Base-by-base conservation (phyloP, 2,797 vertebrate genomes). In the Leuciscus waleckii region DNA sequence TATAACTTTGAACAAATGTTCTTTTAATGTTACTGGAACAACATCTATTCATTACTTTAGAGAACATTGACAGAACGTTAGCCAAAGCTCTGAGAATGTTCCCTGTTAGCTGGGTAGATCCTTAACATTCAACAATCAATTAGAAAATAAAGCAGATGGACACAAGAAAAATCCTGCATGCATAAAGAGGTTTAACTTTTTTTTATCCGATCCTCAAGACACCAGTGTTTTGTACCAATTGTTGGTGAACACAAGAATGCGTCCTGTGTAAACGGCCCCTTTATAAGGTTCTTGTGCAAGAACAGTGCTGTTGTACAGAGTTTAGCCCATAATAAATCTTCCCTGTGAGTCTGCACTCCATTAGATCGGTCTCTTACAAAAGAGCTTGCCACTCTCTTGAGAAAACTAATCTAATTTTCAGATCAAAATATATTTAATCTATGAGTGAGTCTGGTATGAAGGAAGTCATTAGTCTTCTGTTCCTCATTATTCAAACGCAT, bases 401-500 rank as follows among this genome's bases (percentile, higher is more conserved):
- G 84, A 49, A 85, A 80, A 80, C 77, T 74, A 85, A 85, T 85
- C 78, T 85, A 79, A 81, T 77, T 87, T 85, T 81, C 54, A 43
- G 82, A 75, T 83, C 82, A 83, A 87, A 37, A 78, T 86, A 78
- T 85, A 85, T 80, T 85, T 73, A 73, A 82, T 82, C 56, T 84
- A 70, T 73, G 67, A 79, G 81, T 63, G 75, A 61, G 41, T 26
- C 67, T 78, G 43, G 26, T 73, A 77, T 73, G 74, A 79, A 67
- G 75, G 43, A 83, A 79, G 82, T 83, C 65, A 83, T 89, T 85
- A 85, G 82, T 82, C 77, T 80, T 73, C 82, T 58, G 19, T 89
- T 87, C 71, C 85, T 43, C 85, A 84, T 84, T 86, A 86, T 49
- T 86, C 70, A 78, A 86, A 84, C 63, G 39, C 74, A 84, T 79